Evolutionary conservation across 2,113 vertebrate species (phyloP), one percentile per base, ranked within the genome.

Genomic region (Neogale vison): DNA sequence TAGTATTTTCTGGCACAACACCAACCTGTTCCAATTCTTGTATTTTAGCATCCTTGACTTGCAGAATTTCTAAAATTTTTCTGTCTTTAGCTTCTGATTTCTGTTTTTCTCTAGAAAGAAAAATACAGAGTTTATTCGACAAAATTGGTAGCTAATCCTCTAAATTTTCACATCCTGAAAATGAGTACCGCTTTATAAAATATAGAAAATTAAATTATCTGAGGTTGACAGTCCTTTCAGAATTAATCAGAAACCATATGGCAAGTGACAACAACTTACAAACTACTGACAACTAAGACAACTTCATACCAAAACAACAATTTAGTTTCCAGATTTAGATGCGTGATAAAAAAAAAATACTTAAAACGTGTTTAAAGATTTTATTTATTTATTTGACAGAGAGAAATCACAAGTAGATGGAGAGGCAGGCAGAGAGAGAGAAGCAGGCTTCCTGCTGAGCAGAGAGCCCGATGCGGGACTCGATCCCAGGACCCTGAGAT

Each of bases 51-150:
- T 99, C 99, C 98, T 99, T 99, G 81, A 98, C 98, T 98, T 99
- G 99, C 59, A 99, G 99, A 98, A 99, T 99, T 98, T 99, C 99
- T 98, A 99, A 98, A 98, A 99, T 98, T 97, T 99, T 99, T 97
- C 99, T 98, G 99, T 99, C 99, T 98, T 99, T 99, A 93, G 99
- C 98, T 99, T 99, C 99, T 89, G 99, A 99, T 99, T 99, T 99
- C 97, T 99, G 98, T 98, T 99, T 99, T 98, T 99, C 99, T 97
- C 99, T 99, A 94, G 47, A 98, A 98, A 98, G 63, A 98, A 98
- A 96, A 92, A 94, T 6, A 97, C 36, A 97, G 88, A 97, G 88
- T 98, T 98, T 98, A 98, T 99, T 98, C 98, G 92, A 96, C 74
- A 98, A 98, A 98, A 98, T 96, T 98, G 98, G 95, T 89, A 98